Evolutionary conservation across 23 tunicate genomes (phyloP).

Genomic region (Trididemnum clinides): DNA sequence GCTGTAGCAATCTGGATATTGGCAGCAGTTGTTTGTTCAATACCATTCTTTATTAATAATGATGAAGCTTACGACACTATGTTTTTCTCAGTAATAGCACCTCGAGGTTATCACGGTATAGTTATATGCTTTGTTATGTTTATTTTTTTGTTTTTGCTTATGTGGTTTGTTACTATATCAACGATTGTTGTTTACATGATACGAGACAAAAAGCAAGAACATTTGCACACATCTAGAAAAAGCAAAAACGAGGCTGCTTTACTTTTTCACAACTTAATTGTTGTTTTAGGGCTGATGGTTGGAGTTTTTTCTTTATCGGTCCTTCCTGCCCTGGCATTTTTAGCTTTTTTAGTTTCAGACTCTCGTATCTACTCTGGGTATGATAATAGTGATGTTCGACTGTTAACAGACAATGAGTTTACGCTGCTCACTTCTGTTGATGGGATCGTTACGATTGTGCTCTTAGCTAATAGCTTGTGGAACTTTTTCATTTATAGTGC

Average conservation of each 20-base stretch:
- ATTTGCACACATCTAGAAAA: neutral
- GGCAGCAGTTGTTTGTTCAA: slow-evolving; percentile 6
- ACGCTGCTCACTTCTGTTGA: slow-evolving; percentile 29
- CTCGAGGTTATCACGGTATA: slow-evolving; percentile 15
- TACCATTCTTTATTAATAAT: slow-evolving; percentile 33
- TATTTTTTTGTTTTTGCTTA: slow-evolving; percentile 38
- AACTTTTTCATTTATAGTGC: slow-evolving; percentile 53
- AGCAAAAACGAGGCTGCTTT: neutral
- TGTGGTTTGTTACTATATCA: slow-evolving; percentile 54
- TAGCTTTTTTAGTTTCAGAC: too few relatives aligned
- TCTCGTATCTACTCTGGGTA: too few relatives aligned
- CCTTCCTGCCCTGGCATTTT: too few relatives aligned
- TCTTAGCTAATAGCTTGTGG: slow-evolving; percentile 50
- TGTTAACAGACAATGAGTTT: too few relatives aligned
- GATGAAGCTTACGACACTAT: slow-evolving; percentile 23
- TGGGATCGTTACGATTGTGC: slow-evolving; percentile 1
- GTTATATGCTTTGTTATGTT: slow-evolving; percentile 36
- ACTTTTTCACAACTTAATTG: slow-evolving; percentile 36
- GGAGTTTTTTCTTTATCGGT: slow-evolving; percentile 57
- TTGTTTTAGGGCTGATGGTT: slow-evolving; percentile 70
- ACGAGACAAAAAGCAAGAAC: neutral
- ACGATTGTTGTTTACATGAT: slow-evolving; percentile 1
- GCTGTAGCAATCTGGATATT: slow-evolving; percentile 20
- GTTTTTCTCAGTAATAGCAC: slow-evolving; percentile 23
- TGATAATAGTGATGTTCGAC: too few relatives aligned